These are phyloP conservation scores for Electrona antarctica DNA, from an alignment of 2,113 vertebrate species.

Conservation along the genomic window DNA sequence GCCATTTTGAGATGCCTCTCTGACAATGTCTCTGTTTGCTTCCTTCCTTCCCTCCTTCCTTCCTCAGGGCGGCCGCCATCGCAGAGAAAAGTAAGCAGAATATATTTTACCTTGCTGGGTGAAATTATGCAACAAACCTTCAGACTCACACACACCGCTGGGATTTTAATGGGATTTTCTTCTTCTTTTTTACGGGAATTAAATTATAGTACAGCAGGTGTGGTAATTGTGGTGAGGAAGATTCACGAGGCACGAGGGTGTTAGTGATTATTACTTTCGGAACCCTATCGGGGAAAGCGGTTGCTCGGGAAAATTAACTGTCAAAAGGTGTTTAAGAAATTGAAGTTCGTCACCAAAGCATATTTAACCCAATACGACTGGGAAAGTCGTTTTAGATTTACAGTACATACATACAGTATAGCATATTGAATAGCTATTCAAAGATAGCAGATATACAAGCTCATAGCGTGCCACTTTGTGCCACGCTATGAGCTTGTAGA, in stretches of 20 bases:
- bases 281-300: background rate
- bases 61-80: constrained; percentile 90
- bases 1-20: constrained; percentile 61
- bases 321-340: background rate
- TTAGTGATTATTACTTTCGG: background rate
- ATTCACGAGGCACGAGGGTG: background rate
- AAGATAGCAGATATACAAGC: too few relatives aligned
- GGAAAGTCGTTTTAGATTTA: too few relatives aligned
- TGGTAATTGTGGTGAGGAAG: background rate
- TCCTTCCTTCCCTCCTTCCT: constrained; percentile 37
- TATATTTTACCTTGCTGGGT: constrained; percentile 38
- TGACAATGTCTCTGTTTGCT: constrained; percentile 50
- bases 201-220: background rate
- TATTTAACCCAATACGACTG: background rate
- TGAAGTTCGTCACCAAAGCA: background rate
- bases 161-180: background rate
- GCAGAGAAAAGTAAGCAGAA: constrained; percentile 95
- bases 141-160: constrained; percentile 4
- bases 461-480: too few relatives aligned
- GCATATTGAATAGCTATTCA: too few relatives aligned
- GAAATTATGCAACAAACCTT: constrained; percentile 26
- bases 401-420: background rate
- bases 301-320: background rate
- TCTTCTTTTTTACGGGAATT: background rate
- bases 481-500: too few relatives aligned